Base-by-base conservation (phyloP, 2,888 invertebrate species). In the Heliconius cydno region DNA sequence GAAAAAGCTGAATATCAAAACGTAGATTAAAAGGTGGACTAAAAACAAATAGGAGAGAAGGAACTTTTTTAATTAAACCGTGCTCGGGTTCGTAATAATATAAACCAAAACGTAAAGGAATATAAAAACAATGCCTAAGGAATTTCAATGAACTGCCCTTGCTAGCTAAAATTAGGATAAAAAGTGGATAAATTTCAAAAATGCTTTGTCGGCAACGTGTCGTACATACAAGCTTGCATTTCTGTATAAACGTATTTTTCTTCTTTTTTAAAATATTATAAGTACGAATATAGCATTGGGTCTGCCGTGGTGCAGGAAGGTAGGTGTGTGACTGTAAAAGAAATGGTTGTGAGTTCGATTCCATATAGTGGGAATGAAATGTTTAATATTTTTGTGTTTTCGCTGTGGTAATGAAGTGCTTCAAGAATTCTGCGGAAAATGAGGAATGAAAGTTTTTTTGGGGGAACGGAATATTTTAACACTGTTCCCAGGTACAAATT, bases 81-180 rank as follows among this genome's bases (percentile, higher is more conserved):
- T 85, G 87, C 88, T 89, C 88, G 88, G 86, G 87, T 87, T 74
- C 78, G 78, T 78, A 80, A 81, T 78, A 81, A 81, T 68, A 79
- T 81, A 81, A 80, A 82, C 76, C 81, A 82, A 78, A 82, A 75
- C 74, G 76, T 28, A 80, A 57, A 63, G 78, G 34, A 68, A 79
- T 80, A 72, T 76, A 90, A 90, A 86, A 86, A 85, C 90, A 90
- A 86, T 87, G 84, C 85, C 87, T 85, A 80, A 81, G 81, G 89
- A 90, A 90, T 89, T 88, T 86, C 86, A 91, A 91, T 88, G 86
- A 85, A 79, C 72, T 77, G 60, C 66, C 68, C 80, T 63, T 74
- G 74, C 81, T 79, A 85, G 86, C 86, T 85, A 79, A 86, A 89
- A 88, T 90, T 88, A 87, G 85, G 88, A 76, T 73, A 76, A 78